Base-by-base conservation (phyloP, 2,888 invertebrate genomes). In the Diarsia brunnea region DNA sequence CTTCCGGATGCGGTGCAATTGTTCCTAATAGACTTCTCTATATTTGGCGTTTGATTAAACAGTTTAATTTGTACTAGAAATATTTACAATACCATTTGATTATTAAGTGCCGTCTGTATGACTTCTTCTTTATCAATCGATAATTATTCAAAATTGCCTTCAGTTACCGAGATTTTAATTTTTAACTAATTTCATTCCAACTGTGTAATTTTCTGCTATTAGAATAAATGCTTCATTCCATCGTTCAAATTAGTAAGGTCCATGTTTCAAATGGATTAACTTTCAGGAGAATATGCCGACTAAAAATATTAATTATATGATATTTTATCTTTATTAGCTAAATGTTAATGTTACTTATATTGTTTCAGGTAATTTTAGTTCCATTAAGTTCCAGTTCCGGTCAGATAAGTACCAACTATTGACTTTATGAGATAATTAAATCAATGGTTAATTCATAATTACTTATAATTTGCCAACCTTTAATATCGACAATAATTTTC, bases 301-400 rank as follows among this genome's bases (percentile, higher is more conserved):
- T 60, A 11, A 24, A 3, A 7, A 27, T 38, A 12, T 24, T 38
- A 4, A 51, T 27, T 16, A 53, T 0, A 51, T 49, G 60, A 21
- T 49, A 10, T 43, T 12, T 60, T 45, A 63, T 47, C 11, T 60
- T 47, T 4, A 74, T 21, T 4, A 49, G 7, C 11, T 16, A 69
- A 70, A 78, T 69, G 4, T 24, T 75, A 60, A 81, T 75, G 12
- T 12, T 60, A 19, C 61, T 80, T 66, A 66, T 68, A 55, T 86
- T 85, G 87, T 87, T 86, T 68, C 88, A 86, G 88, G 86, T 86
- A 86, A 76, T 27, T 65, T 53, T 31, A 73, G 60, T 69, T 49
- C 7, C 43, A 51, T 38, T 75, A 58, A 11, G 43, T 14, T 5
- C 45, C 12, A 38, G 75, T 61, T 38, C 55, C 49, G 45, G 21